A percentile compares a stretch with the other conserved stretches of the same genome.
Conservation (phyloP, 2,797 vertebrate genomes). For the Melanotaenia boesemani region DNA sequence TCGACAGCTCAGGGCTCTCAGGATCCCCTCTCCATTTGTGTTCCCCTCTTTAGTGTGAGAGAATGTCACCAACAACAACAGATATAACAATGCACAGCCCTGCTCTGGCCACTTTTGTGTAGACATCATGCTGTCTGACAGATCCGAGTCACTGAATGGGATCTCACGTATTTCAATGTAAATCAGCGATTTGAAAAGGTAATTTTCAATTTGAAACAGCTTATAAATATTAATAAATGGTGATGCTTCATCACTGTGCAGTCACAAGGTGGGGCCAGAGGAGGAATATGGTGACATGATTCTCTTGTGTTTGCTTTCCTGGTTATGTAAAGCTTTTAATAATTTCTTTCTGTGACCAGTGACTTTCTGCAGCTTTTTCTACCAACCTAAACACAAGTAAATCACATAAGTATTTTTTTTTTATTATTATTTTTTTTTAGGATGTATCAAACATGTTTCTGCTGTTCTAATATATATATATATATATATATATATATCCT, state of each 20-base stretch:
- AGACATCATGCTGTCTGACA: slow-evolving; percentile 33
- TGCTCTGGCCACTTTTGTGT: slow-evolving; percentile 55
- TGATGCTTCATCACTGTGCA: slow-evolving; percentile 8
- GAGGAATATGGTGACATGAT: too few relatives aligned
- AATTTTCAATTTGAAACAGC: slow-evolving; percentile 56
- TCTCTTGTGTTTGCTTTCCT: too few relatives aligned
- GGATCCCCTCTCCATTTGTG: slow-evolving; percentile 56
- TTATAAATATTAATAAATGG: not conserved
- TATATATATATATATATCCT: too few relatives aligned
- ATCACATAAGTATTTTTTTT: too few relatives aligned
- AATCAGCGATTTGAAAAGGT: slow-evolving; percentile 11
- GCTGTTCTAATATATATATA: too few relatives aligned
- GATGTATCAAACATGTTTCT: too few relatives aligned
- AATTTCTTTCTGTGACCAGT: too few relatives aligned
- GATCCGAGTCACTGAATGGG: slow-evolving; percentile 1
- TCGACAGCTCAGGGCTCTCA: slow-evolving; percentile 69
- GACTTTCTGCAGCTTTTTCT: too few relatives aligned
- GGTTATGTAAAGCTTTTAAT: too few relatives aligned
- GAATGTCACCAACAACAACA: slow-evolving; percentile 62
- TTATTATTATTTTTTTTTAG: too few relatives aligned
- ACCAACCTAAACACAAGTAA: too few relatives aligned
- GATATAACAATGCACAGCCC: slow-evolving; percentile 57
- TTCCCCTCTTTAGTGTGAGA: slow-evolving; percentile 64
- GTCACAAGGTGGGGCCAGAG: not conserved
- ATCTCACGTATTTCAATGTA: too few relatives aligned